phyloP scores from a whole-genome alignment of 2,113 vertebrate species.

The Natator depressus region DNA sequence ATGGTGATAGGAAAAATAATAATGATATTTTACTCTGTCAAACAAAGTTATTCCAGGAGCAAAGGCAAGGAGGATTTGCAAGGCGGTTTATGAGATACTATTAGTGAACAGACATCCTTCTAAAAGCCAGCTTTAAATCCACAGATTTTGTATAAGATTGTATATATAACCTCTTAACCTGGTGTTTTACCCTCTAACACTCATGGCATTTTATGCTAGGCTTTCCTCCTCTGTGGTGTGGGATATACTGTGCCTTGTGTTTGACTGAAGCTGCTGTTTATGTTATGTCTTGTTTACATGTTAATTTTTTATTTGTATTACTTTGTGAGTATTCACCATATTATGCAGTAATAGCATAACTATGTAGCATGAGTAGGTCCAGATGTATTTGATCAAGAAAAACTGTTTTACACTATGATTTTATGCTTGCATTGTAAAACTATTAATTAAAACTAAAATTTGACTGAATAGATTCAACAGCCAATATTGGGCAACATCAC shows the following conservation, averaged over 20 bases:
- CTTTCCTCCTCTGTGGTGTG: not conserved
- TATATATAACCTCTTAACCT: not conserved
- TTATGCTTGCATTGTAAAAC: slow-evolving; percentile 35
- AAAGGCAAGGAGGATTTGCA: slow-evolving; percentile 19
- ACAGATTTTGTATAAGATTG: slow-evolving; percentile 32
- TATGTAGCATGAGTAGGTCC: not conserved
- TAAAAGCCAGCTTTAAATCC: slow-evolving; percentile 42
- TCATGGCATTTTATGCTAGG: slow-evolving; percentile 8
- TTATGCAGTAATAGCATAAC: slow-evolving; percentile 21
- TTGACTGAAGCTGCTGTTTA: slow-evolving; percentile 52
- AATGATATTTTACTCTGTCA: slow-evolving; percentile 45
- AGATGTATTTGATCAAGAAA: slow-evolving; percentile 48
- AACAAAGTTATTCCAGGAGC: slow-evolving; percentile 52
- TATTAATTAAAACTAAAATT: slow-evolving; percentile 63
- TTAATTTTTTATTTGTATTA: slow-evolving; percentile 38
- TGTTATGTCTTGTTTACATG: slow-evolving; percentile 55
- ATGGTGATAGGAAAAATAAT: slow-evolving; percentile 12
- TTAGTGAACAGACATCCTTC: not conserved
- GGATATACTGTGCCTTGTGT: slow-evolving; percentile 39
- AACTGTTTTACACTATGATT: slow-evolving; percentile 39
- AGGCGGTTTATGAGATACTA: not conserved
- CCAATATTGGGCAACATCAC: slow-evolving; percentile 46
- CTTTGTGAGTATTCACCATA: slow-evolving; percentile 25
- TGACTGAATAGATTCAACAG: slow-evolving; percentile 24
- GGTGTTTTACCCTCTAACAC: slow-evolving; percentile 13